Evolutionary conservation across 2,113 vertebrate species (phyloP), one percentile per base, ranked within the genome.

Genomic region (Gobio gobio): DNA sequence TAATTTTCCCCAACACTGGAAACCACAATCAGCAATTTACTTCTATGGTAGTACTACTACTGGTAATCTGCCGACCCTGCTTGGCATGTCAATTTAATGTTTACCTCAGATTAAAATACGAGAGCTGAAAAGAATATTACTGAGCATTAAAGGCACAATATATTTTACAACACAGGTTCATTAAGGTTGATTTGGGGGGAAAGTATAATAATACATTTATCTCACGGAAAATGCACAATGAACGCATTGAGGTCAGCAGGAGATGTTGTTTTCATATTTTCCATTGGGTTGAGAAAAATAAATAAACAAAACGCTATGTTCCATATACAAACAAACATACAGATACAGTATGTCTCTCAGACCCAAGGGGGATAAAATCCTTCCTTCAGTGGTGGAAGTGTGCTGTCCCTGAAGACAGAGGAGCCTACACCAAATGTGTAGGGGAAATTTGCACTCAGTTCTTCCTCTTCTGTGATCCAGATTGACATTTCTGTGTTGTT

Each of bases 391-490:
- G 29, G 29, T 29, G 29, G 29, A 29, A 29, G 29, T 54, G 24
- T 84, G 70, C 56, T 43, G n/a, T 80, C 82, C 58, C 29, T 14
- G 18, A 61, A 78, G 75, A 86, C 54, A 36, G 5, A 47, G 9
- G 49, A 64, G 8, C 47, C 47, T 63, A 59, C 83, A 45, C 58
- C n/a, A 64, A 68, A 47, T 56, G 20, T 84, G 33, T 58, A 40
- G 56, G 4, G 40, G 14, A 59, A n/a, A 49, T 81, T 47, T 59
- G 22, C 9, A 26, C 68, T 40, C 63, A n/a, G 36, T 70, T 78
- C 63, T 79, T 14, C 77, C 49, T 79, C 36, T 18, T 63, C 51
- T 59, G 75, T 79, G 83, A 79, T 79, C 75, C 63, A 58, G 49
- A 58, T 43, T 79, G 63, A 56, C 61, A 78, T 58, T 68, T 78